Conservation (phyloP, 2,888 invertebrate species). For the Drosophila nigricruria region DNA sequence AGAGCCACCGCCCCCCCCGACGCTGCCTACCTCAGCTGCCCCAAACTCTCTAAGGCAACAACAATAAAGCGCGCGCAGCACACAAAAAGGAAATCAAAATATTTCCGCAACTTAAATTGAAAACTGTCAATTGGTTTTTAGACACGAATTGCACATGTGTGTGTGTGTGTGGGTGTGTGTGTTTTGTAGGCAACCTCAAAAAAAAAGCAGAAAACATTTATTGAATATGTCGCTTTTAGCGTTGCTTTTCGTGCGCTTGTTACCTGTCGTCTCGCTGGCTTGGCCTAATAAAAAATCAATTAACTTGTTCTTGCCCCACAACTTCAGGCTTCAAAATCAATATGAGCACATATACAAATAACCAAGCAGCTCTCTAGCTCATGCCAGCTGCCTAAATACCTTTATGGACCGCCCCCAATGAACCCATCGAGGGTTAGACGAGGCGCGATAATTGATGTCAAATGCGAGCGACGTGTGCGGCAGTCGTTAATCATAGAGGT, state of each 20-base stretch:
- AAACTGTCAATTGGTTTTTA: constrained; percentile 74
- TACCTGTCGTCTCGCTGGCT: constrained; percentile 21
- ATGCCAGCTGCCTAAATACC: neutral
- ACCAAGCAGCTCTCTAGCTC: neutral
- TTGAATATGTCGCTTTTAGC: constrained; percentile 27
- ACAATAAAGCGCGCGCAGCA: constrained; percentile 33
- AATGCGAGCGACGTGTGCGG: constrained; percentile 60
- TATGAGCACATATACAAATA: constrained; percentile 13
- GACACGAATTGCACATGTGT: neutral
- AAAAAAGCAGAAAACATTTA: constrained; percentile 27
- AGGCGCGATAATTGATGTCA: constrained; percentile 80
- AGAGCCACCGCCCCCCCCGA: neutral
- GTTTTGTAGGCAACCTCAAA: neutral
- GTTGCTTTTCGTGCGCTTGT: constrained; percentile 13
- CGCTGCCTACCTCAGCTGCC: no score
- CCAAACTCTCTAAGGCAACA: constrained; percentile 18
- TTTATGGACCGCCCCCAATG: neutral
- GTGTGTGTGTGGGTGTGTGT: constrained; percentile 7
- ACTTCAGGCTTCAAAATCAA: constrained; percentile 45
- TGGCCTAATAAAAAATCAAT: constrained; percentile 75
- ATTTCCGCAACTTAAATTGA: constrained; percentile 78
- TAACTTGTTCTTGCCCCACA: constrained; percentile 58
- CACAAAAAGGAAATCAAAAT: constrained; percentile 68
- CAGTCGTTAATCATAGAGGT: constrained; percentile 69
- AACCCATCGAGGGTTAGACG: constrained; percentile 25